Evolutionary conservation across 2,797 vertebrate genomes (phyloP).

Genomic region (Poeciliopsis paucimaculata): DNA sequence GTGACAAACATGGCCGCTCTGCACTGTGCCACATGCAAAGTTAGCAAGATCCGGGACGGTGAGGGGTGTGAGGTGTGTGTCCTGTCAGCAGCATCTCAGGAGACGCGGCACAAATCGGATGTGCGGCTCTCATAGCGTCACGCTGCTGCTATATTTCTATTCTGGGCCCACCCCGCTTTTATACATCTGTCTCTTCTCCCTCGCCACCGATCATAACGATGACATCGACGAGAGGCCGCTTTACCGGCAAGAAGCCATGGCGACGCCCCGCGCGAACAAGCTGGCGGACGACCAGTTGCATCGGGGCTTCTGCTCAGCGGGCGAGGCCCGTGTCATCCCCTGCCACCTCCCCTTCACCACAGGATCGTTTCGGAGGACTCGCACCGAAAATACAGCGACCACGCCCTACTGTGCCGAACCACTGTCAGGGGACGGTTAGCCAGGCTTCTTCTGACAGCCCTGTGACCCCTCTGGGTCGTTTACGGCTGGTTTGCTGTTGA

Average conservation of each 20-base stretch:
- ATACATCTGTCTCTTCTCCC: constrained; percentile 39
- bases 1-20: constrained; percentile 32
- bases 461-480: constrained; percentile 6
- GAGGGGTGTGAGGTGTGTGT: neutral
- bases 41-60: neutral
- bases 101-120: constrained; percentile 28
- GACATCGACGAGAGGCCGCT: constrained; percentile 75
- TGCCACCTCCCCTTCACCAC: constrained; percentile 53
- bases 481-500: constrained; percentile 1
- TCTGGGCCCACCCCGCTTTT: constrained; percentile 34
- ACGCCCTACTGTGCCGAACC: constrained; percentile 68
- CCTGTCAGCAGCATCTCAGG: constrained; percentile 39
- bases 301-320: constrained; percentile 42
- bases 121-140: constrained; percentile 10
- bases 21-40: constrained; percentile 22
- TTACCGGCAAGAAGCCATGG: constrained; percentile 61
- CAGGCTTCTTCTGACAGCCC: constrained; percentile 26
- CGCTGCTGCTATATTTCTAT: constrained; percentile 34
- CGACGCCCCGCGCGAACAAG: constrained; percentile 66
- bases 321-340: constrained; percentile 45
- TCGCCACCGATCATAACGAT: constrained; percentile 55
- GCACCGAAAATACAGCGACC: constrained; percentile 48
- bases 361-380: constrained; percentile 60
- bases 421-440: constrained; percentile 44
- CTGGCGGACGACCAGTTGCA: constrained; percentile 65